A percentile compares a stretch with the other conserved stretches of the same genome.
phyloP scores from a whole-genome alignment of 2,797 vertebrate genomes.

The Nasua narica region DNA sequence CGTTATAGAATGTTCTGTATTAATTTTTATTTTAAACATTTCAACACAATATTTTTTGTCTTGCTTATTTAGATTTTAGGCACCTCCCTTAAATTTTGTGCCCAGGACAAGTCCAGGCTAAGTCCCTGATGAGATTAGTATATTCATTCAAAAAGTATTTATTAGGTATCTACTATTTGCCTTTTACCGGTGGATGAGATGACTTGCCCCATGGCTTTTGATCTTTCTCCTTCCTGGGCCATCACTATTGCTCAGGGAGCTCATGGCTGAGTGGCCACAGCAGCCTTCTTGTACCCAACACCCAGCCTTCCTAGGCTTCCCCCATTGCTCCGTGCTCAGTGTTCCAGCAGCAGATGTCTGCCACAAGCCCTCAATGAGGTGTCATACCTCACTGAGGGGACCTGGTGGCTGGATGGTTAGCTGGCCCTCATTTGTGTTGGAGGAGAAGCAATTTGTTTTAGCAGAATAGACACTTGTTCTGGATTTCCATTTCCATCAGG shows the following conservation, averaged over 20 bases:
- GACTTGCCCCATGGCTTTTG: neutral
- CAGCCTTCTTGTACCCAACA: fast-evolving
- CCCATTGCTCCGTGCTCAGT: neutral
- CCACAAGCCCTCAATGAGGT: neutral
- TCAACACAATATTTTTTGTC: neutral
- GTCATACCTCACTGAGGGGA: fast-evolving
- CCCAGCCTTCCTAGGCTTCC: neutral
- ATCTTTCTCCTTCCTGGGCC: neutral
- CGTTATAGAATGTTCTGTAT: neutral
- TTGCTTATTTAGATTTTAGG: neutral
- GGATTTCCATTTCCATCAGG: neutral
- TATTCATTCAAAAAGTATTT: neutral
- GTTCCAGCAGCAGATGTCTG: fast-evolving
- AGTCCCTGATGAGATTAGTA: neutral
- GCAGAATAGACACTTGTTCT: neutral
- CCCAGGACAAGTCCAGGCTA: neutral
- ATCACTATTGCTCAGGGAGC: neutral
- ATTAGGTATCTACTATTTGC: neutral
- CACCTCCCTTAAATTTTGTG: neutral
- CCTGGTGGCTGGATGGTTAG: neutral
- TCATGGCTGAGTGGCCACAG: fast-evolving
- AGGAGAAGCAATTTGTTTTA: neutral
- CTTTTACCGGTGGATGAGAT: neutral
- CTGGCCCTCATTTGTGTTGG: neutral
- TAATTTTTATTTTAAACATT: neutral